phyloP scores from a whole-genome alignment of 2,797 vertebrate genomes.

The Crenuchus spilurus region DNA sequence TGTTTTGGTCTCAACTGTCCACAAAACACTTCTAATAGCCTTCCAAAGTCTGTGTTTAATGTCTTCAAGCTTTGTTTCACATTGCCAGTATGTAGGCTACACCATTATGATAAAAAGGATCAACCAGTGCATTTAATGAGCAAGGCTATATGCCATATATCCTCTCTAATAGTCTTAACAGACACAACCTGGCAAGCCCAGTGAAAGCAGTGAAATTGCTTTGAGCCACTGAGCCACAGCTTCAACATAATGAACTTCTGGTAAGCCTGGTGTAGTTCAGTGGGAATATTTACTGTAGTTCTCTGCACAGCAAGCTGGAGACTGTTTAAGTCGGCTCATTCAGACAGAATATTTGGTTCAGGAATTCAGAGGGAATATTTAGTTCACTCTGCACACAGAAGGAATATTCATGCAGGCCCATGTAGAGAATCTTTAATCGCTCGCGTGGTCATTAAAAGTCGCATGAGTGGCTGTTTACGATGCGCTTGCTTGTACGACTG shows the following conservation, averaged over 20 bases:
- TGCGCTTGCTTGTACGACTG: neutral
- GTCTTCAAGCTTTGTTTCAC: too few relatives aligned
- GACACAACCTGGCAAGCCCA: neutral
- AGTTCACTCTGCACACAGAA: neutral
- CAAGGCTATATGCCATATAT: neutral
- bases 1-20: too few relatives aligned
- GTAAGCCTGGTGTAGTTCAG: conserved; percentile 1
- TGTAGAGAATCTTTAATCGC: neutral
- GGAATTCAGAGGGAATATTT: conserved; percentile 26
- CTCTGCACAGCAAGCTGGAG: conserved; percentile 5
- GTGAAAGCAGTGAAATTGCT: neutral
- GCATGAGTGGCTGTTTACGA: neutral
- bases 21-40: too few relatives aligned
- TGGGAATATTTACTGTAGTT: conserved; percentile 39
- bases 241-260: conserved; percentile 12
- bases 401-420: neutral
- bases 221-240: neutral
- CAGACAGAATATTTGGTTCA: conserved; percentile 17
- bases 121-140: neutral
- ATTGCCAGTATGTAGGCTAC: neutral
- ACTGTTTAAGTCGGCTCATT: conserved; percentile 8
- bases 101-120: neutral
- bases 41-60: too few relatives aligned
- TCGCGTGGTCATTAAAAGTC: neutral
- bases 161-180: neutral